These are phyloP conservation scores for Mesorhabditis belari DNA, from an alignment of 2,888 invertebrate species.

Conservation along the genomic window DNA sequence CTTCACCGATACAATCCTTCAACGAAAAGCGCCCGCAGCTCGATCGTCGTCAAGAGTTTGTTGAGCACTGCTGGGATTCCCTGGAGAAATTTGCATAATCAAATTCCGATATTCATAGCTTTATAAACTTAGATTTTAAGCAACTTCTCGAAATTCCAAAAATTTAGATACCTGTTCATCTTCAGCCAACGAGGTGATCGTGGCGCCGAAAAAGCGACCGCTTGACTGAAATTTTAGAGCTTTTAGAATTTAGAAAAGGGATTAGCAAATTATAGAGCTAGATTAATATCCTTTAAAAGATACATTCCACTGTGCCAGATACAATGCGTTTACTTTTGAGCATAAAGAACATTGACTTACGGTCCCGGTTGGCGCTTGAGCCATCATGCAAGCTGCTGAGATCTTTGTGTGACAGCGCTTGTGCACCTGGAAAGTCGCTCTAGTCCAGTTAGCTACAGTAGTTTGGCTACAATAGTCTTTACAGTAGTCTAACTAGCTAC, in stretches of 20 bases:
- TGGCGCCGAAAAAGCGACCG: constrained; percentile 71
- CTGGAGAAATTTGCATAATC: too few species aligned
- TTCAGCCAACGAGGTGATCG: constrained; percentile 65
- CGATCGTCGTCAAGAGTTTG: constrained; percentile 77
- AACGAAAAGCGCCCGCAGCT: constrained; percentile 81
- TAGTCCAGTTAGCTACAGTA: too few species aligned
- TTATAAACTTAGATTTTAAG: neutral
- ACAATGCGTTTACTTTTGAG: too few species aligned
- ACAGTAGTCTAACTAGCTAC: too few species aligned
- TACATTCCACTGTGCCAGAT: neutral
- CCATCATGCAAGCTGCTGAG: constrained; percentile 17
- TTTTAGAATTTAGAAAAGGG: neutral
- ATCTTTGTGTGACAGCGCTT: constrained; percentile 83
- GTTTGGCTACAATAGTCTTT: too few species aligned
- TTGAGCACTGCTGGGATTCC: constrained; percentile 73
- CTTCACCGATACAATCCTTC: constrained; percentile 79
- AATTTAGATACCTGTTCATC: constrained; percentile 48
- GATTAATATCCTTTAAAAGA: too few species aligned
- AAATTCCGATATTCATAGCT: too few species aligned
- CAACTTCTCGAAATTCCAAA: neutral
- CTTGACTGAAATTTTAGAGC: constrained; percentile 16
- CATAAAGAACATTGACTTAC: too few species aligned
- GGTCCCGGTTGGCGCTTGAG: too few species aligned
- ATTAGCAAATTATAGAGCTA: neutral
- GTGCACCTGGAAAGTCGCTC: constrained; percentile 68